Conservation (phyloP, 2,797 vertebrate genomes). For the Luscinia megarhynchos region DNA sequence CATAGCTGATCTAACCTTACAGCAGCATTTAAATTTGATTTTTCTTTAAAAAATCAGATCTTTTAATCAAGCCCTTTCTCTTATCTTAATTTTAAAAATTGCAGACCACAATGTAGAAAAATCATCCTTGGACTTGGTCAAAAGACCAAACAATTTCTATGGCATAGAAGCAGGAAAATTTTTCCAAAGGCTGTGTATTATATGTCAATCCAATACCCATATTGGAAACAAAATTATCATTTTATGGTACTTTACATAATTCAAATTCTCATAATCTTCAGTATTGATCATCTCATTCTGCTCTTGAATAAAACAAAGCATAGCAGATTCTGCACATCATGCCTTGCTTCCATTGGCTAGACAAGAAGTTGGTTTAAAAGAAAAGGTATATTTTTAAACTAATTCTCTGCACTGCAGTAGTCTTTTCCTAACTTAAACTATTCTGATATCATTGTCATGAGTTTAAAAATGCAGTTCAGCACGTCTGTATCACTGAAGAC, state of each 20-base stretch:
- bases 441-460: not conserved
- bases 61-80: not conserved
- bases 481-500: not conserved
- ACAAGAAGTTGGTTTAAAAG: not conserved
- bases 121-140: not conserved
- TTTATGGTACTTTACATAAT: not conserved
- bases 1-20: not conserved
- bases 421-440: not conserved
- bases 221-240: not conserved
- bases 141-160: not conserved
- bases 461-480: not conserved
- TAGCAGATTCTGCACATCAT: not conserved
- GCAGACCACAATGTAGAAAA: not conserved
- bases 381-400: not conserved
- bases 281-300: not conserved
- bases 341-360: not conserved
- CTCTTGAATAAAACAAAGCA: not conserved
- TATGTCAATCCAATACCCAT: not conserved
- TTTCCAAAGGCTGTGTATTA: not conserved
- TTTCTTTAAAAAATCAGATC: not conserved
- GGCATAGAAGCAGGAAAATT: not conserved
- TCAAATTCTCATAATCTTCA: not conserved
- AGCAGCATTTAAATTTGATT: not conserved
- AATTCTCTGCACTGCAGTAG: not conserved
- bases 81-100: not conserved